Conservation (phyloP, 1,140 invertebrate species). For the Batillaria attramentaria region DNA sequence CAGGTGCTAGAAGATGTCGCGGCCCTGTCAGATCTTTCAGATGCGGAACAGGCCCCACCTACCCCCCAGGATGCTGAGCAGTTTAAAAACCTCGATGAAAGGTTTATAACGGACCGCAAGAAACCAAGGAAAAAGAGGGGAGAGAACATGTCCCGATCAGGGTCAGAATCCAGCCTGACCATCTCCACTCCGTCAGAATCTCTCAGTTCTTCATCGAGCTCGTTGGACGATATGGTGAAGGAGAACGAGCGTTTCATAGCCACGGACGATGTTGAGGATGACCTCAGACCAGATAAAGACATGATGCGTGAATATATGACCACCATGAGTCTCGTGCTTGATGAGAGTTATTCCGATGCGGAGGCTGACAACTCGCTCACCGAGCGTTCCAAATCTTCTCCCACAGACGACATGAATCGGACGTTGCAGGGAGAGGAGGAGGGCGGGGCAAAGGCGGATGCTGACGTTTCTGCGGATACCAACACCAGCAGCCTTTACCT, state of each 20-base stretch:
- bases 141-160: conserved; percentile 15
- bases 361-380: conserved; percentile 30
- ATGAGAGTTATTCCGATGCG: conserved; percentile 51
- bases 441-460: conserved; percentile 26
- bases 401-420: conserved; percentile 36
- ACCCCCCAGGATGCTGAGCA: conserved; percentile 41
- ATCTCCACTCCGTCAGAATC: conserved; percentile 61
- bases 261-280: conserved; percentile 45
- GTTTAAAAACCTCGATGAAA: conserved; percentile 61
- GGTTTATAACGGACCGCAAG: conserved; percentile 57
- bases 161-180: conserved; percentile 60
- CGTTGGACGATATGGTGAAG: conserved; percentile 50
- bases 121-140: conserved; percentile 34
- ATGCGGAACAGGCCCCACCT: conserved; percentile 38
- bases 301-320: conserved; percentile 60
- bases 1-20: conserved; percentile 41
- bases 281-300: conserved; percentile 58
- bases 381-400: conserved; percentile 2
- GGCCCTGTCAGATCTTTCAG: conserved; percentile 38
- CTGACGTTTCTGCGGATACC: conserved; percentile 10
- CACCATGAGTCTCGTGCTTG: conserved; percentile 58
- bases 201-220: conserved; percentile 46
- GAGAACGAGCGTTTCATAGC: conserved; percentile 49
- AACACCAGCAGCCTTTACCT: conserved; percentile 52
- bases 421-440: conserved; percentile 29